These are phyloP conservation scores for Carposina sasakii DNA, from an alignment of 1,140 invertebrate species.

Conservation along the genomic window DNA sequence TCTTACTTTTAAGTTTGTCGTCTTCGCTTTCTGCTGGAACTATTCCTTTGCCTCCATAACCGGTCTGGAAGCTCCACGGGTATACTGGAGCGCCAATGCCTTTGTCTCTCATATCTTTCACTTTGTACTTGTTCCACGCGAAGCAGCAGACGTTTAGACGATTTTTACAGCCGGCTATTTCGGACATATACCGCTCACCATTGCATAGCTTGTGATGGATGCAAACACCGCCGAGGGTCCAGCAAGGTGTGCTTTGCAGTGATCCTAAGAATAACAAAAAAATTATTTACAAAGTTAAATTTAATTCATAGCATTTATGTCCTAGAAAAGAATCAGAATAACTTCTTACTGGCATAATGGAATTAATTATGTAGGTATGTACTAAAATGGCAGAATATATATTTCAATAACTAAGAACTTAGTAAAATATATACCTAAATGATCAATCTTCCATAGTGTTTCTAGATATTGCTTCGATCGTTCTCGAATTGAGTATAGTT, in stretches of 20 bases:
- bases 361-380: too few relatives aligned
- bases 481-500: too few relatives aligned
- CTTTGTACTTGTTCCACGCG: constrained; percentile 45
- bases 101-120: constrained; percentile 37
- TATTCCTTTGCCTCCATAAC: constrained; percentile 47
- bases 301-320: too few relatives aligned
- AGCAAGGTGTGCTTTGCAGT: constrained; percentile 47
- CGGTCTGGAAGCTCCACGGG: constrained; percentile 34
- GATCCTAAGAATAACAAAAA: constrained; percentile 37
- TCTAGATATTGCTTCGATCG: too few relatives aligned
- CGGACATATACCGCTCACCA: constrained; percentile 33
- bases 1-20: constrained; percentile 20
- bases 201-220: constrained; percentile 43
- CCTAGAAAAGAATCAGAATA: too few relatives aligned
- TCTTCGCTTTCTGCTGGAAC: constrained; percentile 13
- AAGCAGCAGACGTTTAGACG: constrained; percentile 55
- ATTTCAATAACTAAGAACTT: too few relatives aligned
- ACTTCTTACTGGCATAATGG: too few relatives aligned
- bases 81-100: constrained; percentile 29
- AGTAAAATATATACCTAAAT: too few relatives aligned
- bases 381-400: too few relatives aligned
- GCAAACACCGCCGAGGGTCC: constrained; percentile 49
- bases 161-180: constrained; percentile 53
- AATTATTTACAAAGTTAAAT: too few relatives aligned
- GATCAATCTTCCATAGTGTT: too few relatives aligned